Conservation (phyloP, 1,140 invertebrate genomes). For the Bemisia tabaci region DNA sequence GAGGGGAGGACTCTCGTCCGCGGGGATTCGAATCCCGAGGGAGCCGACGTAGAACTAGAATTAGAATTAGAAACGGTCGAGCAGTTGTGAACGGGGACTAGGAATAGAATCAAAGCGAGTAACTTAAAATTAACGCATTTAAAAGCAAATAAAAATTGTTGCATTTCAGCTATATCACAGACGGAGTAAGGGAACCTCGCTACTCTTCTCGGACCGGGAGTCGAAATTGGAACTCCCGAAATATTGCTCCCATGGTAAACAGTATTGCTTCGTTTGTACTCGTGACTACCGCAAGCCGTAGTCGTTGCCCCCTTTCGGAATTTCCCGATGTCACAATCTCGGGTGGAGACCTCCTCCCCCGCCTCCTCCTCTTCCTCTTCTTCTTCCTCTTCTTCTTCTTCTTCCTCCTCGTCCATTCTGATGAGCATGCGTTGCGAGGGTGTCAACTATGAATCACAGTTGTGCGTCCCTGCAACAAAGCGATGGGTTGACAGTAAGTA, state of each 20-base stretch:
- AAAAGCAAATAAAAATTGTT: not conserved
- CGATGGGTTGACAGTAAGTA: no score
- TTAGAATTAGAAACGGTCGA: not conserved
- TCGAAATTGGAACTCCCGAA: not conserved
- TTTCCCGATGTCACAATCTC: not conserved
- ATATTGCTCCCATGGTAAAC: not conserved
- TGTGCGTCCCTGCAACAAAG: no score
- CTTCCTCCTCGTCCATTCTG: not conserved
- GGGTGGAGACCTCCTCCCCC: not conserved
- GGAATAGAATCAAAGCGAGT: not conserved
- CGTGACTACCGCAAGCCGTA: no score
- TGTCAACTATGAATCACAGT: no score
- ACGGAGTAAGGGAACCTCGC: not conserved
- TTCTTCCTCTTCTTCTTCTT: not conserved
- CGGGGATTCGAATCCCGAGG: not conserved
- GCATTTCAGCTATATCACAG: not conserved
- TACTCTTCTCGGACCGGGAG: not conserved
- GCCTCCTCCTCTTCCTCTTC: not conserved
- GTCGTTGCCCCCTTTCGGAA: not conserved
- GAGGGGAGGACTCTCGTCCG: not conserved
- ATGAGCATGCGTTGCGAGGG: not conserved
- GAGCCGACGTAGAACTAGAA: not conserved
- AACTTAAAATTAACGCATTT: not conserved
- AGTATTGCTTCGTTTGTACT: not conserved
- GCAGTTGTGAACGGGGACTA: not conserved